Percentiles rank a stretch among this genome's conserved stretches.
Conservation (phyloP, 1,140 invertebrate species). For the Aphelinus atriplicis region DNA sequence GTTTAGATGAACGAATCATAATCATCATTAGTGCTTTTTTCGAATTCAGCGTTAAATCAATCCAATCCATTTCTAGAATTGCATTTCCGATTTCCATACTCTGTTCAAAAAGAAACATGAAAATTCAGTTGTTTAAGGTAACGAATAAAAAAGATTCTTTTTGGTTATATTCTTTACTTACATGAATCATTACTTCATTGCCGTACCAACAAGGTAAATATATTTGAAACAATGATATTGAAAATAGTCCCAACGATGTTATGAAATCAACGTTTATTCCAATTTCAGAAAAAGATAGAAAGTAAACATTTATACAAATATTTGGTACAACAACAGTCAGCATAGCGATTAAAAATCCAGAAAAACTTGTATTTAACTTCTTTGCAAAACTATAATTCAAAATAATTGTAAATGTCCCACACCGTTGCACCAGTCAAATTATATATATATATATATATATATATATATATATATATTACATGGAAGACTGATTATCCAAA, state of each 20-base stretch:
- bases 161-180: conserved; percentile 9
- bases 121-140: background rate
- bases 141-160: background rate
- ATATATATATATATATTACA: too few species aligned
- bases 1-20: conserved; percentile 15
- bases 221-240: conserved; percentile 5
- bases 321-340: conserved; percentile 7
- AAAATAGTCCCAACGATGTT: background rate
- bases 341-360: background rate
- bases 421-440: background rate
- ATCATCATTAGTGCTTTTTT: conserved; percentile 24
- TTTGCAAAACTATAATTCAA: conserved; percentile 7
- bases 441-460: too few species aligned
- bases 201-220: conserved; percentile 29
- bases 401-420: too few species aligned
- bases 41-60: background rate
- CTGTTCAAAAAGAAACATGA: conserved; percentile 5
- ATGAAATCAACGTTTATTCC: conserved; percentile 5
- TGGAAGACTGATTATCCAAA: background rate
- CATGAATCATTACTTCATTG: conserved; percentile 20
- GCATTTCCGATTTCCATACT: conserved; percentile 10
- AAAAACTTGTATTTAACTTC: conserved; percentile 2
- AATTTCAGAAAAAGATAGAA: background rate
- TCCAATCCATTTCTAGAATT: conserved; percentile 26
- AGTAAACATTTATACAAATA: conserved; percentile 26